Conservation (phyloP, 2,797 vertebrate species). For the Selene dorsalis region DNA sequence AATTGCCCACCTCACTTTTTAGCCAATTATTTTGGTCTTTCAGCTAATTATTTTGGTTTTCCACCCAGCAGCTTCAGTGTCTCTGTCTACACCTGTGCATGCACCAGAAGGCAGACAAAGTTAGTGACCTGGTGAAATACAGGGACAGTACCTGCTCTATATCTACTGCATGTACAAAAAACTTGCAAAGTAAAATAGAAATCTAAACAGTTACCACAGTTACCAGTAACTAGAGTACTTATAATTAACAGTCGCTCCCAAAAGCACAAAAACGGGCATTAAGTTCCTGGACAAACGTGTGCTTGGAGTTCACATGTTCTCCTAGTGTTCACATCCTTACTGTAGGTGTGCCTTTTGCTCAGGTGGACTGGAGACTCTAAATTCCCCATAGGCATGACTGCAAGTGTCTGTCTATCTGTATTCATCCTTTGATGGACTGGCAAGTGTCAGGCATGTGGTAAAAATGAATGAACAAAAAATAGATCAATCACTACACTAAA, state of each 20-base stretch:
- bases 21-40: too few relatives aligned
- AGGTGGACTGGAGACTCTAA: constrained; percentile 59
- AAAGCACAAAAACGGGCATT: constrained; percentile 8
- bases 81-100: background rate
- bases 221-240: background rate
- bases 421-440: constrained; percentile 19
- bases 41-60: too few relatives aligned
- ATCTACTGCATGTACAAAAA: background rate
- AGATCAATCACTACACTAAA: constrained; percentile 11
- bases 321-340: constrained; percentile 24
- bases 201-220: background rate
- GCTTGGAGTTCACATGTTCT: constrained; percentile 20
- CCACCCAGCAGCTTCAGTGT: too few relatives aligned
- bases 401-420: constrained; percentile 38
- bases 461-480: constrained; percentile 31
- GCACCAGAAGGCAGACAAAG: background rate
- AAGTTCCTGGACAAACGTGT: background rate
- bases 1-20: too few relatives aligned
- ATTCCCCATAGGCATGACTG: constrained; percentile 62
- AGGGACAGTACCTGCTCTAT: background rate
- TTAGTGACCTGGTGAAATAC: too few relatives aligned
- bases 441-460: constrained; percentile 3
- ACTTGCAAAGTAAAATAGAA: background rate
- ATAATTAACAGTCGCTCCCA: background rate
- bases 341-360: constrained; percentile 17